These are phyloP conservation scores for Stenodera caucasica DNA, from an alignment of 2,888 invertebrate genomes.

Conservation along the genomic window DNA sequence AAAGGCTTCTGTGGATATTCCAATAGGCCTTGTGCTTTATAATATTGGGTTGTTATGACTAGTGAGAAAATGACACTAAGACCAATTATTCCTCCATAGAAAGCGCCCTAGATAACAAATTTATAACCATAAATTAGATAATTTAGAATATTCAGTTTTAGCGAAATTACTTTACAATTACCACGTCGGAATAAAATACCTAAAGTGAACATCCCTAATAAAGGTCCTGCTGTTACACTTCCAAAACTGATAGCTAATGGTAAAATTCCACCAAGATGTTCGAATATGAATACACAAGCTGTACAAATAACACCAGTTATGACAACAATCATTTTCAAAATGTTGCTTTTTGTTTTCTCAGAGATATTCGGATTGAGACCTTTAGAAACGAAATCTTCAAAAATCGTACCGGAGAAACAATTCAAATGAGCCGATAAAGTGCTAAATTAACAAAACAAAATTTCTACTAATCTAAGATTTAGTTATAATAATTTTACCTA, in stretches of 20 bases:
- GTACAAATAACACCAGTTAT: constrained; percentile 68
- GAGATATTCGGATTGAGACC: constrained; percentile 58
- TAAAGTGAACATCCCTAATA: constrained; percentile 69
- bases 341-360: constrained; percentile 60
- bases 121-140: neutral
- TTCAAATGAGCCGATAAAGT: constrained; percentile 65
- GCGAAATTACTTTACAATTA: constrained; percentile 56
- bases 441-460: too few relatives aligned
- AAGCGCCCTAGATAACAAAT: constrained; percentile 34
- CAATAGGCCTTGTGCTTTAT: constrained; percentile 33
- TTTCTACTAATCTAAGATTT: too few relatives aligned
- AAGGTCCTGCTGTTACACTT: constrained; percentile 69
- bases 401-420: constrained; percentile 63
- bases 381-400: constrained; percentile 63
- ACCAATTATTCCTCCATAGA: constrained; percentile 37
- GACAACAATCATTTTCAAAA: constrained; percentile 55
- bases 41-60: constrained; percentile 36
- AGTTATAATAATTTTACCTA: constrained; percentile 55
- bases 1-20: constrained; percentile 34
- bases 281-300: constrained; percentile 65
- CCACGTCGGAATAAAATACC: constrained; percentile 70
- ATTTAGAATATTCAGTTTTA: neutral
- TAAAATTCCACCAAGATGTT: constrained; percentile 55
- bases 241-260: constrained; percentile 66
- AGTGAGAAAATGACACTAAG: constrained; percentile 25